Base-by-base conservation (phyloP, 2,888 invertebrate species). In the Chloroclysta siterata region DNA sequence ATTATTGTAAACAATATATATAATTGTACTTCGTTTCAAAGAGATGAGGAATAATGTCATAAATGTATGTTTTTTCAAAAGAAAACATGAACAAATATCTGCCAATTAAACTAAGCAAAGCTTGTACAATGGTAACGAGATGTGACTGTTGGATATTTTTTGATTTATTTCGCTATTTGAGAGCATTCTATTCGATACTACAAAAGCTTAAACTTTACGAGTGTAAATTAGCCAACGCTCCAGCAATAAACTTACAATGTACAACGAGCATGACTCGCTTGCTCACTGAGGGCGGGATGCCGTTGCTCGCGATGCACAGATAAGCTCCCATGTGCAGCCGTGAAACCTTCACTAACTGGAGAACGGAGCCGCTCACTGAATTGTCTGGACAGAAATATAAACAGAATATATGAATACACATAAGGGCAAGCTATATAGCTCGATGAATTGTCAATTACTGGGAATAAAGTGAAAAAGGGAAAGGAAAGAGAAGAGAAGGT, bases 241-340 rank as follows among this genome's bases (percentile, higher is more conserved):
- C 6, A 33, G 48, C 44, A 50, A 42, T 61, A 55, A 58, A 88
- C 97, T 96, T 93, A 97, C 97, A 97, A 87, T 97, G 97, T 70
- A 97, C 97, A 79, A 96, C 95, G 75, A 97, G 94, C 94, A 95
- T 95, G 77, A 96, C 96, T 72, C 96, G 93, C 84, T 96, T 96
- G 93, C 96, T 96, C 82, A 96, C 96, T 61, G 96, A 95, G 53
- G 96, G 96, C 55, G 96, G 96, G 39, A 97, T 95, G 44, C 97
- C 97, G 84, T 97, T 97, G 72, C 95, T 95, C 2, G 96, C 96
- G 73, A 96, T 96, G 88, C 96, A 96, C 58, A 96, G 92, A 84
- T 96, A 96, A 33, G 96, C 94, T 13, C 96, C 96, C 96, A 96
- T 96, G 80, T 96, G 95, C 63, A 95, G 93, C 61, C 96, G 93